phyloP scores from a whole-genome alignment of 2,797 vertebrate genomes.

The Pelochelys cantorii region DNA sequence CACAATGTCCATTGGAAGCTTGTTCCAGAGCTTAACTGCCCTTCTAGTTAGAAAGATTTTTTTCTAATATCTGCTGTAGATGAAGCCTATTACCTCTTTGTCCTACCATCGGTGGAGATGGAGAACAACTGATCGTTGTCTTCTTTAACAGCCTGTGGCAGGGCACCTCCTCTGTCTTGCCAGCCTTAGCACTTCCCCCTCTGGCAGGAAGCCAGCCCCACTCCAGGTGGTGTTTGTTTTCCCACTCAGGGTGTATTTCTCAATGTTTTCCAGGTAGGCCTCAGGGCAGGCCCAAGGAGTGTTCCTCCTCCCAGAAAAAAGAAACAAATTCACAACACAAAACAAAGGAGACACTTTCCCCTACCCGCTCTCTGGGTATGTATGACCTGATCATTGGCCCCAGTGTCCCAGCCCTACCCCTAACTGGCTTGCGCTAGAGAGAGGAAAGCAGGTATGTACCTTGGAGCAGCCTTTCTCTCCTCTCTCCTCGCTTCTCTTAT shows the following conservation, averaged over 20 bases:
- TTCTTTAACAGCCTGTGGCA: not conserved
- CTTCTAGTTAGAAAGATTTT: not conserved
- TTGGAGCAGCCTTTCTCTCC: too few species aligned
- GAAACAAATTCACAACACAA: not conserved
- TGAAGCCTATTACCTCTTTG: not conserved
- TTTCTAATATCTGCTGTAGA: not conserved
- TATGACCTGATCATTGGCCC: not conserved
- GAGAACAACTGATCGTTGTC: not conserved
- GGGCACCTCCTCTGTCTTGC: not conserved
- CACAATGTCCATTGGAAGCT: not conserved
- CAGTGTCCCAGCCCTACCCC: too few species aligned
- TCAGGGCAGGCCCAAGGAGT: not conserved
- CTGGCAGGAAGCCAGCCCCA: not conserved
- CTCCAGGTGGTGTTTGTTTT: not conserved
- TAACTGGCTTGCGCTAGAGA: too few species aligned
- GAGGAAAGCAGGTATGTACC: too few species aligned
- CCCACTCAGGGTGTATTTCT: not conserved
- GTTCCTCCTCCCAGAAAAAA: not conserved
- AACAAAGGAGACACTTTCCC: not conserved
- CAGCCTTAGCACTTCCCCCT: not conserved
- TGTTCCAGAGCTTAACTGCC: not conserved
- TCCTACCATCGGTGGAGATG: not conserved
- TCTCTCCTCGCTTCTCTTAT: too few species aligned
- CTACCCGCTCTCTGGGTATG: not conserved
- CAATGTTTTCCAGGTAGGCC: not conserved